Conservation (phyloP, 2,888 invertebrate genomes). For the Sceliomorpha sp. region DNA sequence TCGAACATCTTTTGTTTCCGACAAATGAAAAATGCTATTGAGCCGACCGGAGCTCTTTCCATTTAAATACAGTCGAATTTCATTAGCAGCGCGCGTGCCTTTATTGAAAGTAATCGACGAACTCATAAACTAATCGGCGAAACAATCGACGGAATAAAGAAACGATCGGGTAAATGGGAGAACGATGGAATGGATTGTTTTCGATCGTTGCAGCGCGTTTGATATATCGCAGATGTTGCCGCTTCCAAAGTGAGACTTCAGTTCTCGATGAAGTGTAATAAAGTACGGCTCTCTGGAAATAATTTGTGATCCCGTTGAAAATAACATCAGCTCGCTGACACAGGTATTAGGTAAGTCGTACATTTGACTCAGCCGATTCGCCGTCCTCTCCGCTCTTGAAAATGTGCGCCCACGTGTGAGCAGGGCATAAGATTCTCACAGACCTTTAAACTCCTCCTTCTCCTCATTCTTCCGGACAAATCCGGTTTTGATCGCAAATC, state of each 20-base stretch:
- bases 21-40: constrained; percentile 70
- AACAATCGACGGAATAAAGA: constrained; percentile 21
- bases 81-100: constrained; percentile 26
- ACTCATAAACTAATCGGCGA: constrained; percentile 34
- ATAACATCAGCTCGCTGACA: constrained; percentile 19
- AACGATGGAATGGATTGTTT: no score
- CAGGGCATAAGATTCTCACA: constrained; percentile 43
- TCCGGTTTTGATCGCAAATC: constrained; percentile 52
- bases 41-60: constrained; percentile 8
- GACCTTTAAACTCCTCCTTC: constrained; percentile 42
- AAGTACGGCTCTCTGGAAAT: constrained; percentile 18
- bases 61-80: constrained; percentile 43
- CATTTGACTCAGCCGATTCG: constrained; percentile 1
- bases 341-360: constrained; percentile 26
- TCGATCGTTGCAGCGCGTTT: no score
- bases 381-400: constrained; percentile 15
- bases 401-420: constrained; percentile 42
- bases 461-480: constrained; percentile 36
- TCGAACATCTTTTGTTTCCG: constrained; percentile 67
- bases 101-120: constrained; percentile 36
- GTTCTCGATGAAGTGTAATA: constrained; percentile 22
- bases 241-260: constrained; percentile 19
- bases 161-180: constrained; percentile 13
- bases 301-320: constrained; percentile 22
- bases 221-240: no score